Evolutionary conservation across 1,140 invertebrate genomes (phyloP).

Genomic region (Galleria mellonella): DNA sequence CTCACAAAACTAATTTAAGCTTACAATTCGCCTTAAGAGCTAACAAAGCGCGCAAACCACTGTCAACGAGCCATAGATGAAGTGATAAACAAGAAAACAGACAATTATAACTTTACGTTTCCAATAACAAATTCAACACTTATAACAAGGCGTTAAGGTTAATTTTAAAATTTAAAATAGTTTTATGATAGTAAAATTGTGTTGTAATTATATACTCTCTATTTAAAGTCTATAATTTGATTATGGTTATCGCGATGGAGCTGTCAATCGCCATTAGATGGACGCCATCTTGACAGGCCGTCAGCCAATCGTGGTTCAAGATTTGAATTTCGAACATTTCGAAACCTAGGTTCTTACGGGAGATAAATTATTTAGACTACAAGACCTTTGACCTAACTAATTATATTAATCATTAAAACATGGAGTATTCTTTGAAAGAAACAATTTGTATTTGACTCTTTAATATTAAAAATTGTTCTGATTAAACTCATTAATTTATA

Average conservation of each 20-base stretch:
- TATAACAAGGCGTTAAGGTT: background rate
- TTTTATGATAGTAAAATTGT: background rate
- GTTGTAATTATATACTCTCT: constrained; percentile 16
- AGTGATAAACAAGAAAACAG: constrained; percentile 31
- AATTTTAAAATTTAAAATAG: background rate
- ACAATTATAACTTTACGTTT: constrained; percentile 11
- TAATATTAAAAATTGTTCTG: no score
- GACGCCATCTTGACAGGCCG: constrained; percentile 36
- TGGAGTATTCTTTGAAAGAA: no score
- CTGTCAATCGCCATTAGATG: constrained; percentile 45
- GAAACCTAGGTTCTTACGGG: no score
- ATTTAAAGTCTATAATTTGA: constrained; percentile 47
- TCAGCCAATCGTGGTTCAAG: constrained; percentile 18
- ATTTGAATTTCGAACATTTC: constrained; percentile 5
- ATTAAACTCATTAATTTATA: no score
- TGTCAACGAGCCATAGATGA: constrained; percentile 37
- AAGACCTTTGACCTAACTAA: no score
- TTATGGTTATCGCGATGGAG: constrained; percentile 51
- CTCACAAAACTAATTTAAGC: constrained; percentile 43
- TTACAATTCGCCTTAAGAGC: constrained; percentile 35
- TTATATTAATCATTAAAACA: no score
- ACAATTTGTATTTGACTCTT: no score
- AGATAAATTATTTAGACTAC: no score
- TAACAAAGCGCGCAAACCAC: constrained; percentile 40
- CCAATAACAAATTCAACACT: constrained; percentile 1